phyloP scores from a whole-genome alignment of 53 echinoderm and acorn worm genomes.

The Crossaster papposus region DNA sequence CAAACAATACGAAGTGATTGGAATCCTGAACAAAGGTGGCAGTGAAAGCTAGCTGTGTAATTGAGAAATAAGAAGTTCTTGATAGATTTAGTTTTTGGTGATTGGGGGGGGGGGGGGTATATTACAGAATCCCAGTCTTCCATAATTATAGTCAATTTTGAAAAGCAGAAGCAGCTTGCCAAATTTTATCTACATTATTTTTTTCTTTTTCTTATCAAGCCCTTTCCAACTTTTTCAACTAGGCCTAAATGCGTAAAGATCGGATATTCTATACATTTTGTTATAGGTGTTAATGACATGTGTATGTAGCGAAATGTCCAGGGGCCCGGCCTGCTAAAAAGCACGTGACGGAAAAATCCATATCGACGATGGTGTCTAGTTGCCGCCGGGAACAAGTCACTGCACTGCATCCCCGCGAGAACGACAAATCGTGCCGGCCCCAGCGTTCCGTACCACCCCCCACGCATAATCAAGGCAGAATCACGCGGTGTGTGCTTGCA shows the following conservation, averaged over 20 bases:
- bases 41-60: no score
- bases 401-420: background rate
- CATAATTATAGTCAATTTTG: no score
- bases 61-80: no score
- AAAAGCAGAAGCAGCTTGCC: no score
- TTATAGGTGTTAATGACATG: background rate
- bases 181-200: no score
- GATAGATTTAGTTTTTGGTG: no score
- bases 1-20: no score
- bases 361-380: constrained; percentile 9
- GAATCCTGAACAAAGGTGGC: no score
- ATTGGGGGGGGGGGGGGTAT: no score
- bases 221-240: no score
- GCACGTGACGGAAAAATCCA: constrained; percentile 35
- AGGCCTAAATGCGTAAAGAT: background rate
- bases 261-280: background rate
- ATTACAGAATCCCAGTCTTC: no score
- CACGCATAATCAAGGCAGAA: background rate
- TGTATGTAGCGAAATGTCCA: background rate
- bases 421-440: background rate
- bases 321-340: constrained; percentile 10
- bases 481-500: background rate
- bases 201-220: no score
- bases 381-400: constrained; percentile 24
- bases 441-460: background rate